These are phyloP conservation scores for Onthophagus taurus DNA, from an alignment of 1,140 invertebrate genomes.

Conservation along the genomic window DNA sequence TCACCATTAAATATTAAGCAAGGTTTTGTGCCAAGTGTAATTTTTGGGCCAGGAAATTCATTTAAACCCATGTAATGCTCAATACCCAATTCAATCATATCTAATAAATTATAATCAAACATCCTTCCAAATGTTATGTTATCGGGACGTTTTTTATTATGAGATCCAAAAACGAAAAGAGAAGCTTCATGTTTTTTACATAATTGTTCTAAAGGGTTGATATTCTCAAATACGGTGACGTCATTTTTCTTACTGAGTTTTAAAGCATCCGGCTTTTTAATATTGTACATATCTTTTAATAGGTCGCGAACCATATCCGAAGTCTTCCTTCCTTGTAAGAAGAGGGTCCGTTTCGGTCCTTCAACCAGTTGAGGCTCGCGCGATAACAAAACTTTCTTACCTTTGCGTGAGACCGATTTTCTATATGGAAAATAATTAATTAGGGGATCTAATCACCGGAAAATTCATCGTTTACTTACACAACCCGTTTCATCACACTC, in stretches of 20 bases:
- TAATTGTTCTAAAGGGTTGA: slow-evolving; percentile 72
- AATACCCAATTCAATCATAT: slow-evolving; percentile 95
- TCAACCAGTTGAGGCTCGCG: slow-evolving; percentile 84
- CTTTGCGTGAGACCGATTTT: slow-evolving; percentile 82
- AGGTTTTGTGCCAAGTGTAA: slow-evolving; percentile 69
- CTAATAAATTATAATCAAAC: slow-evolving; percentile 82
- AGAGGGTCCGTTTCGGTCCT: slow-evolving; percentile 75
- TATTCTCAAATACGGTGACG: slow-evolving; percentile 79
- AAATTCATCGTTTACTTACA: slow-evolving; percentile 33
- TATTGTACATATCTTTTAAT: slow-evolving; percentile 78
- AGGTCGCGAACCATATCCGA: slow-evolving; percentile 63
- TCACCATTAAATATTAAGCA: slow-evolving; percentile 91
- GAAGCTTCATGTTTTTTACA: slow-evolving; percentile 79
- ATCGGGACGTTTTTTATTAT: slow-evolving; percentile 90
- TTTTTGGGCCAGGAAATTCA: slow-evolving; percentile 31
- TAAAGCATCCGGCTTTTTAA: slow-evolving; percentile 78
- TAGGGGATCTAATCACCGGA: slow-evolving; percentile 5
- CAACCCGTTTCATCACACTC: slow-evolving; percentile 39
- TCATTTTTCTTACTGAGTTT: slow-evolving; percentile 75
- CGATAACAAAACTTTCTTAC: slow-evolving; percentile 72
- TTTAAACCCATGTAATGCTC: slow-evolving; percentile 53
- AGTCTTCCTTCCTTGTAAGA: slow-evolving; percentile 77
- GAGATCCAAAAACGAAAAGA: slow-evolving; percentile 82
- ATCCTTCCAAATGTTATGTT: slow-evolving; percentile 84
- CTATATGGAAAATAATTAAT: slow-evolving; percentile 42